phyloP scores from a whole-genome alignment of 2,888 invertebrate genomes.

The Pasiphila rectangulata region DNA sequence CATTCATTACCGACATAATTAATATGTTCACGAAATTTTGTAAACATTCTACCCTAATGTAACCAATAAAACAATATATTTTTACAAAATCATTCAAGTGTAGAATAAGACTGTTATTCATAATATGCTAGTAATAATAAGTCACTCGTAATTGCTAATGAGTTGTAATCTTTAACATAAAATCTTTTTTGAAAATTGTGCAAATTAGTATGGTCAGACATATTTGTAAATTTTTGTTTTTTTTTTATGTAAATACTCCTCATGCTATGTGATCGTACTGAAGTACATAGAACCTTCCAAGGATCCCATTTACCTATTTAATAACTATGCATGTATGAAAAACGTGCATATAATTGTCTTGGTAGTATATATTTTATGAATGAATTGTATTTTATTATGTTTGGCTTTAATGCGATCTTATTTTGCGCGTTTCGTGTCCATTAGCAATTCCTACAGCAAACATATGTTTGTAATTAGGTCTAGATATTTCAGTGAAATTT shows the following conservation, averaged over 20 bases:
- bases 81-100: slow-evolving; percentile 20
- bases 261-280: slow-evolving; percentile 7
- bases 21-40: too few relatives aligned
- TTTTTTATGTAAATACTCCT: slow-evolving; percentile 21
- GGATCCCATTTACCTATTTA: not conserved
- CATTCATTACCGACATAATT: too few relatives aligned
- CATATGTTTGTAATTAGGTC: too few relatives aligned
- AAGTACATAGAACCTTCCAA: slow-evolving; percentile 2
- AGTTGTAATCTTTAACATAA: not conserved
- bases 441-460: too few relatives aligned
- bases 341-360: too few relatives aligned
- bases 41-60: too few relatives aligned
- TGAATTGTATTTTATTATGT: too few relatives aligned
- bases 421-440: too few relatives aligned
- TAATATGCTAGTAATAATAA: slow-evolving; percentile 4
- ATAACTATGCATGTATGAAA: slow-evolving; percentile 7
- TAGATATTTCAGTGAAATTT: too few relatives aligned
- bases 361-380: too few relatives aligned
- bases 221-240: slow-evolving; percentile 20
- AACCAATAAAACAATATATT: slow-evolving; percentile 9
- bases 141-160: too few relatives aligned
- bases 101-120: slow-evolving; percentile 41
- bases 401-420: too few relatives aligned
- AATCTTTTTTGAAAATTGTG: not conserved
- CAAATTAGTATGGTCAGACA: slow-evolving; percentile 6